Evolutionary conservation across 2,888 invertebrate genomes (phyloP).

Genomic region (Tholera decimalis): DNA sequence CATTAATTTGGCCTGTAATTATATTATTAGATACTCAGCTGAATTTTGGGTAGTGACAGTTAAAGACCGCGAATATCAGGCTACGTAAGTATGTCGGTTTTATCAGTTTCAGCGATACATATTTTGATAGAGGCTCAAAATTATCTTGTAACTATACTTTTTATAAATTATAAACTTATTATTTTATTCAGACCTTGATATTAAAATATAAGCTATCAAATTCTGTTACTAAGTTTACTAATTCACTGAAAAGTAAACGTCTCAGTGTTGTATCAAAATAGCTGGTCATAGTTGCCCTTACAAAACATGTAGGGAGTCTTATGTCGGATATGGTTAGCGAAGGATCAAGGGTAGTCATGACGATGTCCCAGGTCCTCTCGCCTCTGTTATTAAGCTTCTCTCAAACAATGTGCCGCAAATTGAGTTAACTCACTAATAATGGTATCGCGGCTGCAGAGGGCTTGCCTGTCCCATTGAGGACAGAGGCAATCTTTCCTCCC

Average conservation of each 20-base stretch:
- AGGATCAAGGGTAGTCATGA: constrained; percentile 85
- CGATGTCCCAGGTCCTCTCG: constrained; percentile 84
- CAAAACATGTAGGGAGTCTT: constrained; percentile 32
- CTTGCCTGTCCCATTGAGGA: constrained; percentile 82
- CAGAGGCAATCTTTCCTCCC: constrained; percentile 83
- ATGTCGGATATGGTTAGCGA: constrained; percentile 65
- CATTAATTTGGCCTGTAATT: constrained; percentile 71
- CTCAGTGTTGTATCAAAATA: constrained; percentile 17
- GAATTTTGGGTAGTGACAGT: constrained; percentile 53
- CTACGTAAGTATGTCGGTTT: constrained; percentile 34
- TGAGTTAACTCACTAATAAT: constrained; percentile 91
- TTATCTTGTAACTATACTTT: neutral
- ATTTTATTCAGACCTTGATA: neutral
- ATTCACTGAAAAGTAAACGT: neutral
- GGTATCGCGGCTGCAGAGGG: constrained; percentile 86
- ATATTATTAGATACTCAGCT: constrained; percentile 66
- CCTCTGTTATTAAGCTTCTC: constrained; percentile 90
- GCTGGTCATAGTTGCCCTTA: constrained; percentile 17
- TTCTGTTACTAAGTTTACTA: neutral
- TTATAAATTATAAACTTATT: neutral
- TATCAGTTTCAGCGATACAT: constrained; percentile 19
- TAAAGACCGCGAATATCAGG: constrained; percentile 41
- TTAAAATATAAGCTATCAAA: neutral
- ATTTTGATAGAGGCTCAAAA: constrained; percentile 1
- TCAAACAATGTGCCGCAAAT: constrained; percentile 91